Evolutionary conservation across 2,113 vertebrate genomes (phyloP).

Genomic region (Xiphophorus maculatus): DNA sequence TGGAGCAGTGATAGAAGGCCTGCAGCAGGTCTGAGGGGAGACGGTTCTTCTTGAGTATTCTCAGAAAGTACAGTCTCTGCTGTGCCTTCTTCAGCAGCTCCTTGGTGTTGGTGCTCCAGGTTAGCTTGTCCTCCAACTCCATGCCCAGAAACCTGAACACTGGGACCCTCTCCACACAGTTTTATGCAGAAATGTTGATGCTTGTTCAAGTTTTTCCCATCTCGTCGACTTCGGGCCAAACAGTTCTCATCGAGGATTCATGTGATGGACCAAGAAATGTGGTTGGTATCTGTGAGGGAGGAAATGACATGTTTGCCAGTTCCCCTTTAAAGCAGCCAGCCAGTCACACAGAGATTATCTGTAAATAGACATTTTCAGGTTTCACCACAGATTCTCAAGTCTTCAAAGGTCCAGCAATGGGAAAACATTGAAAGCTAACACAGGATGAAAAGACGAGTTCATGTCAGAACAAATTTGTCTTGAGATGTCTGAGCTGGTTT

Average conservation of each 20-base stretch:
- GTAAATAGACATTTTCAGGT: background rate
- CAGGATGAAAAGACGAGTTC: background rate
- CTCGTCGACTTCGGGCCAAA: background rate
- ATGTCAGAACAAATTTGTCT: no score
- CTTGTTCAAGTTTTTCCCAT: background rate
- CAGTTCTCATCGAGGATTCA: background rate
- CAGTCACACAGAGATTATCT: background rate
- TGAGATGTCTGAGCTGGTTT: no score
- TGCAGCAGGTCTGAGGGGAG: no score
- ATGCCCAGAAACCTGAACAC: no score
- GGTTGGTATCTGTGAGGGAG: background rate
- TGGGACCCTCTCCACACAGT: background rate
- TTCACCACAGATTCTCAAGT: background rate
- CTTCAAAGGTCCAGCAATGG: background rate
- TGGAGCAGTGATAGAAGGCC: no score
- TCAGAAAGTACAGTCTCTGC: no score
- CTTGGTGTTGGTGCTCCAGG: no score
- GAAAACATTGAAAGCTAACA: background rate
- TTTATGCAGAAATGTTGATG: background rate
- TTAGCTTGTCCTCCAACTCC: no score
- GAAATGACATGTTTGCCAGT: background rate
- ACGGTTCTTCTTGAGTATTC: no score
- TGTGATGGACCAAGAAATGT: background rate
- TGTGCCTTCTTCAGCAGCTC: no score
- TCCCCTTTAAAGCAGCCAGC: background rate